Evolutionary conservation across 1,140 invertebrate genomes (phyloP).

Genomic region (Camponotus floridanus): DNA sequence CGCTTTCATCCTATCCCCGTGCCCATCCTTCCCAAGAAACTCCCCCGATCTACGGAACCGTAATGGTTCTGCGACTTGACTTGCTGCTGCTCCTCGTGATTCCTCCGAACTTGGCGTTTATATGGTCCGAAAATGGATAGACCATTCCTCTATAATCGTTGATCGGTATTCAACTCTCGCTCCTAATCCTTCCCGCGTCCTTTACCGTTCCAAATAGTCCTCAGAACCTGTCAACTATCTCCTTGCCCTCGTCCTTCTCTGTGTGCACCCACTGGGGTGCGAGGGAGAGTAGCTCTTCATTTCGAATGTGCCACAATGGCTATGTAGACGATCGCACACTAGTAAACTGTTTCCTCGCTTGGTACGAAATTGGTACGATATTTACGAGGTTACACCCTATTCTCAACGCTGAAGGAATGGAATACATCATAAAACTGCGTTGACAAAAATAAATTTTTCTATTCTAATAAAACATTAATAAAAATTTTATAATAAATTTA

Average conservation of each 20-base stretch:
- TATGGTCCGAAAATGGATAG: conserved; percentile 65
- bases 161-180: conserved; percentile 59
- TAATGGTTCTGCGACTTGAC: conserved; percentile 61
- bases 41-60: conserved; percentile 52
- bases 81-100: conserved; percentile 19
- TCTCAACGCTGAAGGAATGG: background rate
- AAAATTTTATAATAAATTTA: background rate
- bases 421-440: background rate
- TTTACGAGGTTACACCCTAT: conserved; percentile 18
- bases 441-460: background rate
- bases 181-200: conserved; percentile 37
- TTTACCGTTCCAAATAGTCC: conserved; percentile 40
- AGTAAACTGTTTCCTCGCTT: conserved; percentile 46
- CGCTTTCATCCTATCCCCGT: conserved; percentile 14
- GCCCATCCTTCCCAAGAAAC: conserved; percentile 59
- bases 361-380: conserved; percentile 44
- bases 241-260: conserved; percentile 46
- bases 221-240: conserved; percentile 49
- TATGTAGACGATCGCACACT: conserved; percentile 35
- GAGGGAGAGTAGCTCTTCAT: conserved; percentile 39
- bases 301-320: conserved; percentile 28
- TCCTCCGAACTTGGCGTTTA: conserved; percentile 60
- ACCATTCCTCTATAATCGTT: conserved; percentile 56
- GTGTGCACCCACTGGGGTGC: background rate
- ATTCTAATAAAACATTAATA: background rate